These are phyloP conservation scores for Frankliniella fusca DNA, from an alignment of 2,888 invertebrate genomes.

Conservation along the genomic window DNA sequence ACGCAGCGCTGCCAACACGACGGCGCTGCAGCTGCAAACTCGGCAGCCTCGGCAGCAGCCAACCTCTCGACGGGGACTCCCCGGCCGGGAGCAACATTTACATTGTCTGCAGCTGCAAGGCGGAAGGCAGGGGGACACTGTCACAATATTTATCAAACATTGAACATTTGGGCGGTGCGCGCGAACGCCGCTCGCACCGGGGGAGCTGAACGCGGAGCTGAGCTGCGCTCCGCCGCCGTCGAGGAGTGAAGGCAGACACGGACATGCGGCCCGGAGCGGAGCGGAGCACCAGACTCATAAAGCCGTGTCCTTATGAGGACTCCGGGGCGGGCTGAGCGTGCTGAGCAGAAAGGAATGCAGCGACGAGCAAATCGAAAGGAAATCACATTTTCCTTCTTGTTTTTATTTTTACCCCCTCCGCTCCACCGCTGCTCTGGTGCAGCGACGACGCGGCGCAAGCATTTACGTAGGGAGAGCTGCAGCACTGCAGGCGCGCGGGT, in stretches of 20 bases:
- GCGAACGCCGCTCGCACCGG: not conserved
- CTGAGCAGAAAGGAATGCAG: not conserved
- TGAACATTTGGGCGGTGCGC: not conserved
- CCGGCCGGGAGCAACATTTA: too few species aligned
- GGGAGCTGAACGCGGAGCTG: not conserved
- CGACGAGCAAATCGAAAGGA: slow-evolving; percentile 7
- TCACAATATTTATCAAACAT: too few species aligned
- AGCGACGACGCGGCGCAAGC: not conserved
- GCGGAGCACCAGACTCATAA: not conserved
- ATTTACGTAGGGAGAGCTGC: not conserved
- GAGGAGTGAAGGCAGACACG: too few species aligned
- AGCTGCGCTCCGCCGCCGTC: too few species aligned
- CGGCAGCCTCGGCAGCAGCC: too few species aligned
- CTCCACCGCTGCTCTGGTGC: not conserved
- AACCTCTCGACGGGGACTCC: too few species aligned
- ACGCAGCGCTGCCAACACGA: not conserved
- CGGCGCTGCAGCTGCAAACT: not conserved
- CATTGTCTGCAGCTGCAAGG: too few species aligned
- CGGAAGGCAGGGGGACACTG: too few species aligned
- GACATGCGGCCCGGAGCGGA: too few species aligned
- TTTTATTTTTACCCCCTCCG: not conserved
- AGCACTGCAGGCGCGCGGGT: not conserved
- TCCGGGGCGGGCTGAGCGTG: not conserved
- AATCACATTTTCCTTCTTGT: not conserved
- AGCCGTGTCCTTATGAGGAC: not conserved